phyloP scores from a whole-genome alignment of 2,888 invertebrate genomes.

The Agapostemon virescens region DNA sequence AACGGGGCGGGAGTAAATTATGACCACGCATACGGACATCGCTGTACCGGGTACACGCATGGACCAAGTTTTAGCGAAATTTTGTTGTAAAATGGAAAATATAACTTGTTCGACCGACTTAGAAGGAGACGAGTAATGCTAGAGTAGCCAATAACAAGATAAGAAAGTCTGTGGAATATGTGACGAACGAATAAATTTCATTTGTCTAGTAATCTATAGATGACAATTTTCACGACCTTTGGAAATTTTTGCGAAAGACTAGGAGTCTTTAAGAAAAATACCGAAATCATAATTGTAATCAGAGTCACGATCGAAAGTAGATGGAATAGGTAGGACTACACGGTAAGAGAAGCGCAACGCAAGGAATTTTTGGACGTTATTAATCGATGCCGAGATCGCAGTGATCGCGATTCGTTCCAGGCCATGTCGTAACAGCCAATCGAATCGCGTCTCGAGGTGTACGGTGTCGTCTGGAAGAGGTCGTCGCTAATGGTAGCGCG shows the following conservation, averaged over 20 bases:
- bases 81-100: not conserved
- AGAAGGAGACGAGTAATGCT: not conserved
- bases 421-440: constrained; percentile 3
- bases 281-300: not conserved
- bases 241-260: not conserved
- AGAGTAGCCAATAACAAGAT: not conserved
- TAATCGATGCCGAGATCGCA: not conserved
- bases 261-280: no score
- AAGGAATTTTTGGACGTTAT: not conserved
- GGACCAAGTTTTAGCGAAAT: constrained; percentile 1
- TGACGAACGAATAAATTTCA: constrained; percentile 11
- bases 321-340: no score
- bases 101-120: not conserved
- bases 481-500: constrained; percentile 24
- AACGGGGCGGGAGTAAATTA: not conserved
- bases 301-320: no score
- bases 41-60: not conserved
- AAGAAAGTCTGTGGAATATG: not conserved
- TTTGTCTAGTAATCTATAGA: not conserved
- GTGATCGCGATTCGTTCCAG: not conserved
- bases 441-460: not conserved
- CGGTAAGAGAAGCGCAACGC: not conserved
- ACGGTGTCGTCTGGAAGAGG: not conserved
- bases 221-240: not conserved
- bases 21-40: not conserved